Evolutionary conservation across 2,888 invertebrate genomes (phyloP), one percentile per base, ranked within the genome.

Genomic region (Steinernema hermaphroditum): DNA sequence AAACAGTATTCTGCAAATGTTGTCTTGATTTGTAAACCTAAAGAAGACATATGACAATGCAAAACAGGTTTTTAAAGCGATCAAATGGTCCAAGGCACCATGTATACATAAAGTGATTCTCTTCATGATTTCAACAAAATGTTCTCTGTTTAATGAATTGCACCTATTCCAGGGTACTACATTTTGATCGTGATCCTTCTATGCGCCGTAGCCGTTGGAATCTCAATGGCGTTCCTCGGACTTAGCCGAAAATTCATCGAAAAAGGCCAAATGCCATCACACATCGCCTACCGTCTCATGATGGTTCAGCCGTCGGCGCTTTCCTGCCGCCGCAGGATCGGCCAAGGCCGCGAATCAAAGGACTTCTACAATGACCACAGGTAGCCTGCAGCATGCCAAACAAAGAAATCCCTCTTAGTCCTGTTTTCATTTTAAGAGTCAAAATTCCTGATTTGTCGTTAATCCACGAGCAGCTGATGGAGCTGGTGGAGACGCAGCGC

Each of bases 181-280:
- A 85, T 85, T 50, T 77, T 85, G 49, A 73, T 81, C 9, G 85
- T 85, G 8, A 85, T 85, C 43, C 72, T 85, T 9, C 76, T 85
- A 1, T 85, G 85, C 70, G 85, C 85, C 19, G 75, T 86, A 24
- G 83, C 83, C 9, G 85, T 85, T 19, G 83, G 81, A 41, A 78
- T 85, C 0, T 85, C 85, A 8, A 84, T 85, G 82, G 80, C 79
- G 9, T 76, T 83, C 70, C 74, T 82, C 8, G 78, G 79, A 19
- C 24, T 77, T 22, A 69, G 69, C 19, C 70, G 62, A 27, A 62
- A 62, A 62, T 41, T 19, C 62, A 77, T 78, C 44, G 72, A 78
- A 68, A 76, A 71, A 8, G 76, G 72, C 44, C 72, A 73, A 37
- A 62, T 78, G 70, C 78, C 78, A 0, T 73, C 76, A 1, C 50